These are phyloP conservation scores for Eristalinus sepulchralis DNA, from an alignment of 2,888 invertebrate genomes.

Conservation along the genomic window DNA sequence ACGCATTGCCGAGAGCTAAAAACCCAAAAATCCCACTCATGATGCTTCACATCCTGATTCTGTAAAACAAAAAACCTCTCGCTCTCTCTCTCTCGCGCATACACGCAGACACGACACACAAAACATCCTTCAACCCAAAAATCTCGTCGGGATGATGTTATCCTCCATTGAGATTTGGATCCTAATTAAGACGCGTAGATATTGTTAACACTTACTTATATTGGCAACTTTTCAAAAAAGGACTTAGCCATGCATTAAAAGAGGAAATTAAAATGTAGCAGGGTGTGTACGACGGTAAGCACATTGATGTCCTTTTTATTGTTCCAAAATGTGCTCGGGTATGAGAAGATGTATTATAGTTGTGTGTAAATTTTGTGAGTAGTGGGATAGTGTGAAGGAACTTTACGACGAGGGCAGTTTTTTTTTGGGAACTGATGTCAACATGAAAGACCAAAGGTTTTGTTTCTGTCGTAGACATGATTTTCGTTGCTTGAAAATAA, in stretches of 20 bases:
- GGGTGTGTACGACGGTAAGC: constrained; percentile 33
- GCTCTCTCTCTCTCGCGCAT: not conserved
- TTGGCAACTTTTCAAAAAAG: constrained; percentile 72
- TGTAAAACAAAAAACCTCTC: constrained; percentile 1
- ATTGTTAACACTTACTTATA: constrained; percentile 74
- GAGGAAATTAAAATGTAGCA: constrained; percentile 68
- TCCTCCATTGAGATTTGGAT: constrained; percentile 76
- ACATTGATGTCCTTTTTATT: constrained; percentile 65
- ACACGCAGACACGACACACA: constrained; percentile 34
- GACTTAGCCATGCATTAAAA: constrained; percentile 72
- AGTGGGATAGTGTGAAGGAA: not conserved
- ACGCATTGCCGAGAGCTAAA: constrained; percentile 59
- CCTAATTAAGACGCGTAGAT: constrained; percentile 79
- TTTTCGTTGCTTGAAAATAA: not conserved
- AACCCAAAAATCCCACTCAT: constrained; percentile 54
- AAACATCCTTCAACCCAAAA: constrained; percentile 64
- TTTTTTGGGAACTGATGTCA: not conserved
- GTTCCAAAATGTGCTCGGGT: constrained; percentile 17
- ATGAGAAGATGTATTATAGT: constrained; percentile 24
- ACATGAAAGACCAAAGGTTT: not conserved
- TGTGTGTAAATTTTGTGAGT: not conserved
- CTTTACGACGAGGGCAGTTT: not conserved
- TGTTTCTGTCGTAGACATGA: not conserved
- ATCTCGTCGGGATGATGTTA: constrained; percentile 51
- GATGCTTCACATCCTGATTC: constrained; percentile 12